Conservation (phyloP, 2,888 invertebrate genomes). For the Cylloceria caligata region DNA sequence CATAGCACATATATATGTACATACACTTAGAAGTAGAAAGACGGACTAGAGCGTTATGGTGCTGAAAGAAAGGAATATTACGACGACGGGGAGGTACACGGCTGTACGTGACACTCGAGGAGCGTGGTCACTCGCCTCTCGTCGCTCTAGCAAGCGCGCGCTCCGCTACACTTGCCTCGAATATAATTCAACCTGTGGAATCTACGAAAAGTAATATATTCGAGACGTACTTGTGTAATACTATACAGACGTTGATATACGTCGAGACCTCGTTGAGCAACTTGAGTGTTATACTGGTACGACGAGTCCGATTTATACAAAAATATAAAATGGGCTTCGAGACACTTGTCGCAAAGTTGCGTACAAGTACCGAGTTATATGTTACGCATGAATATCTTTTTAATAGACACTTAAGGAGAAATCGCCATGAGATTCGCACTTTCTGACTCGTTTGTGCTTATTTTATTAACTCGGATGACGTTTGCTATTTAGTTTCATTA, state of each 20-base stretch:
- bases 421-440: neutral
- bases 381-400: neutral
- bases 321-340: neutral
- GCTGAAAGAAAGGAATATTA: conserved; percentile 53
- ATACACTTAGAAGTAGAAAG: conserved; percentile 8
- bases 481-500: neutral
- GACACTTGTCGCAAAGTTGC: conserved; percentile 11
- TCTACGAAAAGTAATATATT: conserved; percentile 41
- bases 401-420: neutral
- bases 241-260: conserved; percentile 16
- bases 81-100: conserved; percentile 54
- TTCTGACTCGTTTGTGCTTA: neutral
- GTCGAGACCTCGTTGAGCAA: conserved; percentile 48
- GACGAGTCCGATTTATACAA: conserved; percentile 12
- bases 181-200: conserved; percentile 51
- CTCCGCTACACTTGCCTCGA: conserved; percentile 25
- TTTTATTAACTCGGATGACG: neutral
- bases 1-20: neutral
- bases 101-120: conserved; percentile 62
- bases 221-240: conserved; percentile 56
- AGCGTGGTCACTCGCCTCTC: conserved; percentile 52
- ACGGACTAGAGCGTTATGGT: conserved; percentile 10
- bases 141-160: conserved; percentile 3
- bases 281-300: conserved; percentile 1
- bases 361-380: conserved; percentile 4